Conservation (phyloP, 2,888 invertebrate genomes). For the Ormyrus rosae region DNA sequence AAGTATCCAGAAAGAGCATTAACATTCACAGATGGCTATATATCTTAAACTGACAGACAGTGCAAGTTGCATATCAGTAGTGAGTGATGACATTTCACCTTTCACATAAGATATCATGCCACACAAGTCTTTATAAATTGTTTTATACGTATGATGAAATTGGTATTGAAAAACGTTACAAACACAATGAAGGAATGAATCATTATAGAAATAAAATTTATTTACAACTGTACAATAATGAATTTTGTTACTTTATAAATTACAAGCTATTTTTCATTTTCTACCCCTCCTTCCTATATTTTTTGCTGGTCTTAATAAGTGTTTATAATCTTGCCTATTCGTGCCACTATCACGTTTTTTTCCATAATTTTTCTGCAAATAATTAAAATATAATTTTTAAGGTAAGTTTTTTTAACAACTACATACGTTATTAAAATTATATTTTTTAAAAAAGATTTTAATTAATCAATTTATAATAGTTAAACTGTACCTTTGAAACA, state of each 20-base stretch:
- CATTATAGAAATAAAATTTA: slow-evolving; percentile 56
- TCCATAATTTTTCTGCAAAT: slow-evolving; percentile 55
- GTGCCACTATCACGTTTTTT: slow-evolving; percentile 60
- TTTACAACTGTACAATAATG: slow-evolving; percentile 57
- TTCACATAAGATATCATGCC: slow-evolving; percentile 50
- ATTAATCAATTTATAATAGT: too few species aligned
- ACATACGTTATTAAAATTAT: too few species aligned
- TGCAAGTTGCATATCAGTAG: slow-evolving; percentile 58
- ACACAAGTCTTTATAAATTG: slow-evolving; percentile 32
- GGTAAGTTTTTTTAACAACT: neutral
- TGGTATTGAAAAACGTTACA: slow-evolving; percentile 20
- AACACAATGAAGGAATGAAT: slow-evolving; percentile 28
- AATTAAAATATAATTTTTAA: slow-evolving; percentile 31
- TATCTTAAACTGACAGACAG: slow-evolving; percentile 62
- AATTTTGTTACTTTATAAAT: slow-evolving; percentile 14
- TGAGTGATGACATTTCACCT: slow-evolving; percentile 68
- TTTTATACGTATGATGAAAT: slow-evolving; percentile 38
- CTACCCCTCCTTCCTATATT: slow-evolving; percentile 67
- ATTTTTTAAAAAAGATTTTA: neutral
- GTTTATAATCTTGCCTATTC: slow-evolving; percentile 83
- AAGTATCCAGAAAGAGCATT: slow-evolving; percentile 64
- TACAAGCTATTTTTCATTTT: slow-evolving; percentile 40
- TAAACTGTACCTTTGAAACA: slow-evolving; percentile 77
- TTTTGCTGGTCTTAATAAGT: slow-evolving; percentile 79
- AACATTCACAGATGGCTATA: slow-evolving; percentile 59